Evolutionary conservation across 2,888 invertebrate genomes (phyloP), one percentile per base, ranked within the genome.

Genomic region (Clistopyga incitator): DNA sequence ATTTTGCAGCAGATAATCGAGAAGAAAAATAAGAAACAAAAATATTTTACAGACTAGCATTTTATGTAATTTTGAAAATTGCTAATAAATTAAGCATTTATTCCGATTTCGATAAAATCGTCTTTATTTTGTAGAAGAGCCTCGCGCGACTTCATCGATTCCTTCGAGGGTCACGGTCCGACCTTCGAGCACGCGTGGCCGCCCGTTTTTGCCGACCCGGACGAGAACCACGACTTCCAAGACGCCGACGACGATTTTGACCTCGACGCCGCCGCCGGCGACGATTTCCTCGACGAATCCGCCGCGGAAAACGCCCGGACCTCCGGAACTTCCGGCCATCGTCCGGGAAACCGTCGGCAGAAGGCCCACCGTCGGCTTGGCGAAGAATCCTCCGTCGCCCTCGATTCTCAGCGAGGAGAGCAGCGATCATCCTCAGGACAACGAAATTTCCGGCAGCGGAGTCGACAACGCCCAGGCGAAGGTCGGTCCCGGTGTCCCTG

Each of bases 401-500:
- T 29, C 52, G 25, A 29, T 92, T 88, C 82, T 91, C 90, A 50
- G 89, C 88, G 93, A 95, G 87, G 90, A 93, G 64, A 94, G 93
- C 86, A 80, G 95, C 94, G 89, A 94, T 72, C 97, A 97, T 94
- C 97, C 97, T 2, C 96, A 96, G 92, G 97, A 97, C 89, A 97
- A 98, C 90, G 97, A 97, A 91, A 95, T 96, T 89, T 95, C 94
- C 78, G 95, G 92, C 10, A 93, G 92, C 79, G 93, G 93, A 0
- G 92, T 93, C 4, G 93, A 93, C 75, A 91, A 91, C 50, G 92
- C 92, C 2, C 92, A 91, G 34, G 91, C 91, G 3, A 92, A 92
- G 38, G 84, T 91, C 10, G 91, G 91, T 0, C 87, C 92, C 1
- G 93, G 90, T 0, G 91, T 93, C 2, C 89, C 91, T 1, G 93